Evolutionary conservation across 2,888 invertebrate species (phyloP).

Genomic region (Unio delphinus): DNA sequence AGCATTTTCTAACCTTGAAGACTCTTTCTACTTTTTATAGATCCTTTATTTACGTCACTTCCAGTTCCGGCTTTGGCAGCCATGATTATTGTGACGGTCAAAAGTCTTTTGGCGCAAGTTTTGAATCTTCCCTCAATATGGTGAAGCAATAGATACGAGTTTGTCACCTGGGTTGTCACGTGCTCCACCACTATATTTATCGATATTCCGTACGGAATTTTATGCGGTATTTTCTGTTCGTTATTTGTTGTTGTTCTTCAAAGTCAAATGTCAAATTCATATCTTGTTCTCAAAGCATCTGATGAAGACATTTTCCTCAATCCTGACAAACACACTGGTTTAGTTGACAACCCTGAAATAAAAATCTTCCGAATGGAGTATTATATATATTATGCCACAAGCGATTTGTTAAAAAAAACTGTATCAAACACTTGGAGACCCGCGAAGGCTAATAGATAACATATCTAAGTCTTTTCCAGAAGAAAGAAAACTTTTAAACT

Average conservation of each 20-base stretch:
- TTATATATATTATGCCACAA: slow-evolving; percentile 27
- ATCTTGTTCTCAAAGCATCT: background rate
- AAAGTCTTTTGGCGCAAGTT: slow-evolving; percentile 76
- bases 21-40: slow-evolving; percentile 57
- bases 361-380: slow-evolving; percentile 23
- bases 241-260: slow-evolving; percentile 48
- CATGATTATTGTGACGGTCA: slow-evolving; percentile 71
- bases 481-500: no score
- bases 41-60: slow-evolving; percentile 60
- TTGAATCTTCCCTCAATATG: slow-evolving; percentile 80
- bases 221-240: slow-evolving; percentile 51
- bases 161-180: slow-evolving; percentile 71
- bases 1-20: slow-evolving; percentile 51
- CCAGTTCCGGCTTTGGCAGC: slow-evolving; percentile 69
- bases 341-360: slow-evolving; percentile 6
- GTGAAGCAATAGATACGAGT: slow-evolving; percentile 84
- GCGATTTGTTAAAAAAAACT: slow-evolving; percentile 26
- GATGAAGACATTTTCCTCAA: background rate
- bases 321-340: slow-evolving; percentile 14
- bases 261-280: slow-evolving; percentile 30
- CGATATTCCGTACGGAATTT: slow-evolving; percentile 59
- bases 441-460: background rate
- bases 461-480: no score
- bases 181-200: slow-evolving; percentile 49
- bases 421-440: slow-evolving; percentile 17